phyloP scores from a whole-genome alignment of 2,888 invertebrate genomes.

The Xanthorhoe designata region DNA sequence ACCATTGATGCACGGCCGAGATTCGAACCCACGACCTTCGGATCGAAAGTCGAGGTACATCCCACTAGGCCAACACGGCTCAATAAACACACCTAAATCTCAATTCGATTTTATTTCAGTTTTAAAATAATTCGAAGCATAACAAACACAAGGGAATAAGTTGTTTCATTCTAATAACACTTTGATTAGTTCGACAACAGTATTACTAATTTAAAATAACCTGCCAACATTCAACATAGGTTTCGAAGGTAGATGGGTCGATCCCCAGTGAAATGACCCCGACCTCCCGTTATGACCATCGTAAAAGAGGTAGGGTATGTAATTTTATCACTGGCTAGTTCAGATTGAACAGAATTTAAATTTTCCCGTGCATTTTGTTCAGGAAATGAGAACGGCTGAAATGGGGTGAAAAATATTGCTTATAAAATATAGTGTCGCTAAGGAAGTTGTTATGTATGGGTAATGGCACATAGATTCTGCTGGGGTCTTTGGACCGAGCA shows the following conservation, averaged over 20 bases:
- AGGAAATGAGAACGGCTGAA: slow-evolving; percentile 38
- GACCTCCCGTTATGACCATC: slow-evolving; percentile 44
- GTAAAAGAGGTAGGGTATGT: slow-evolving; percentile 46
- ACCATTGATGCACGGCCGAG: no score
- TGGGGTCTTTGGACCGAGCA: slow-evolving; percentile 14
- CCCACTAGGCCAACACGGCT: not conserved
- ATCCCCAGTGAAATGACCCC: slow-evolving; percentile 40
- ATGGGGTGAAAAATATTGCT: slow-evolving; percentile 38
- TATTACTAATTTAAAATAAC: slow-evolving; percentile 40
- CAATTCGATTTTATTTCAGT: not conserved
- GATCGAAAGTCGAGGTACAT: no score
- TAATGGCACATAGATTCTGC: slow-evolving; percentile 34
- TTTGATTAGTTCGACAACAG: slow-evolving; percentile 39
- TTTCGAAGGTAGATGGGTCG: slow-evolving; percentile 36
- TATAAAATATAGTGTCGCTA: slow-evolving; percentile 38
- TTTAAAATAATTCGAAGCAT: not conserved
- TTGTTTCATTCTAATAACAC: slow-evolving; percentile 31
- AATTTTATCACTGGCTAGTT: slow-evolving; percentile 47
- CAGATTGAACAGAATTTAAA: slow-evolving; percentile 48
- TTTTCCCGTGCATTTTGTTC: slow-evolving; percentile 40
- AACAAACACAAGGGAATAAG: slow-evolving; percentile 16
- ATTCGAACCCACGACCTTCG: no score
- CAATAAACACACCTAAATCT: not conserved
- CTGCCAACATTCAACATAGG: slow-evolving; percentile 41
- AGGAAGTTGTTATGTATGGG: slow-evolving; percentile 38